Evolutionary conservation across 1,140 invertebrate genomes (phyloP), one percentile per base, ranked within the genome.

Genomic region (Drosophila lacertosa): DNA sequence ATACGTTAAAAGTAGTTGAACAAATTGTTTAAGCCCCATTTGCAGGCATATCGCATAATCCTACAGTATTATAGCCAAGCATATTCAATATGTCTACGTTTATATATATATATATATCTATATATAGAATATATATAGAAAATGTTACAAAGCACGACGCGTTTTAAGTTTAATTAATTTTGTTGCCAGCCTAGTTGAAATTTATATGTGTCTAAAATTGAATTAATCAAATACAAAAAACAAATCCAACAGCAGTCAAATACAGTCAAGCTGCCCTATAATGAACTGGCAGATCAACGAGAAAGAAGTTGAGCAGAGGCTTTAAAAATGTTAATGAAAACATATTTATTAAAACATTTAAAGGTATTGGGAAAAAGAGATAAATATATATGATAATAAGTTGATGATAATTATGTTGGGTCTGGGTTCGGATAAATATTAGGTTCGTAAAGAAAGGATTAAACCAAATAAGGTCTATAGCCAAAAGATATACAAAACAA

Each of bases 51-150:
- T 33, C 33, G 45, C 29, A 29, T 53, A 68, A 62, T 62, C 57
- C 58, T 40, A 13, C 59, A 69, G 42, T 69, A 63, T 69, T 69
- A 63, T 63, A 69, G 59, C 66, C 50, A 64, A 64, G n/a, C 58
- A 53, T 39, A 69, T 48, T 29, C 6, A 26, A 29, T 29, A 29
- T 29, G 7, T 29, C 1, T 29, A 29, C 6, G 0, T 29, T 9
- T 16, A 54, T 29, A 22, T 26, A 26, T 24, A 32, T 66, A 47
- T 35, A 22, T 50, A 50, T 58, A 20, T 54, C 26, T 24, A 33
- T 11, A 22, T 53, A 24, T 54, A n/a, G 33, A 26, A 22, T 54
- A 55, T 54, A 42, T 63, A 55, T 33, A 53, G 48, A 59, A 47
- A 64, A 42, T 63, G 58, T 68, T 64, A 64, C 15, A 18, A 58